Evolutionary conservation across 1,140 invertebrate genomes (phyloP).

Genomic region (Trialeurodes vaporariorum): DNA sequence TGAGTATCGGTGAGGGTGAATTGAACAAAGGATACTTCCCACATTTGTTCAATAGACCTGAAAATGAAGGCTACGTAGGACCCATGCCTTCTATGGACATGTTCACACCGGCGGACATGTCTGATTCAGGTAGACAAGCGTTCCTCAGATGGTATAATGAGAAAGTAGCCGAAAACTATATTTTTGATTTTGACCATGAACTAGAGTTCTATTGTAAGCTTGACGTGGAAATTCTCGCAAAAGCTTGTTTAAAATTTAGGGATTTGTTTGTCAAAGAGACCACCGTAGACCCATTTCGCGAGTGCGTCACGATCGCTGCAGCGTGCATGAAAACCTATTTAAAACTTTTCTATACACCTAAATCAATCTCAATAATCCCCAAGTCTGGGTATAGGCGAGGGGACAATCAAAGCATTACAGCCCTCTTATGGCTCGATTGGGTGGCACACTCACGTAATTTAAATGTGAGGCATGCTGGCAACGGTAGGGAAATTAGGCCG

Average conservation of each 20-base stretch:
- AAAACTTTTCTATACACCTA: conserved; percentile 5
- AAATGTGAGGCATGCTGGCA: conserved; percentile 8
- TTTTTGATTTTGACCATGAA: conserved; percentile 22
- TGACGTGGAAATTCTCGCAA: conserved; percentile 23
- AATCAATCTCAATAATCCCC: conserved; percentile 14
- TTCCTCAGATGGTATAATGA: conserved; percentile 21
- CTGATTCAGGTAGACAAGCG: not conserved
- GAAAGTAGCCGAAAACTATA: conserved; percentile 13
- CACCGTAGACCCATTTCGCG: conserved; percentile 11
- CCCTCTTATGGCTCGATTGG: conserved; percentile 10
- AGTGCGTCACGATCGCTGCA: conserved; percentile 9
- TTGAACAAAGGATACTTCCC: conserved; percentile 25
- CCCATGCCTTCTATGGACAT: conserved; percentile 16
- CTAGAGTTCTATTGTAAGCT: conserved; percentile 21
- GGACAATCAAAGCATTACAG: conserved; percentile 13
- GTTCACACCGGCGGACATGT: conserved; percentile 19
- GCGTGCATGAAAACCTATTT: conserved; percentile 13
- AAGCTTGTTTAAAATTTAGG: conserved; percentile 29
- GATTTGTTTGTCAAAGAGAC: conserved; percentile 9
- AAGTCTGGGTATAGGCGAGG: conserved; percentile 6
- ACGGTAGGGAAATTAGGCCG: conserved; percentile 6
- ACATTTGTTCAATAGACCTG: conserved; percentile 23
- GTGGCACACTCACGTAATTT: conserved; percentile 10
- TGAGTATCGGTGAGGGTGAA: conserved; percentile 15
- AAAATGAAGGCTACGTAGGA: conserved; percentile 22